Percentiles rank a stretch among this genome's conserved stretches.
phyloP scores from a whole-genome alignment of 2,113 vertebrate genomes.

The Gallinago undulata region DNA sequence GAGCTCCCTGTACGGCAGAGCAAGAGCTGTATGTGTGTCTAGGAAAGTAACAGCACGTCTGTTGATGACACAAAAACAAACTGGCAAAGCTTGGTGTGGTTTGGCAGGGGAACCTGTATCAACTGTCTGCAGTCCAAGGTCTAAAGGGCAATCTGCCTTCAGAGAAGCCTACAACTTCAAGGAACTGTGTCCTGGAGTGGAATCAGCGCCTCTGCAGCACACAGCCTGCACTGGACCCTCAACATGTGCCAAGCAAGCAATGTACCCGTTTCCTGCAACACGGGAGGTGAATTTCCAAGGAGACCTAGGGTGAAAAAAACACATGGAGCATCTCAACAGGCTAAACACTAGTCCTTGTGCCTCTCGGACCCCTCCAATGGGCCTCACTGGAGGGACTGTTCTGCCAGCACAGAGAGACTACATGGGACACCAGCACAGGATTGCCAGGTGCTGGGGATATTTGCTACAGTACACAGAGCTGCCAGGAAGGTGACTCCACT shows the following conservation, averaged over 20 bases:
- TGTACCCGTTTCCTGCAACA: rapidly evolving
- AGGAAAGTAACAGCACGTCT: background rate
- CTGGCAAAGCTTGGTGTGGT: rapidly evolving
- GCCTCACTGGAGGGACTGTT: background rate
- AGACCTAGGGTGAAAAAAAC: background rate
- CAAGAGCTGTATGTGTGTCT: rapidly evolving
- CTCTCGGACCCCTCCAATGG: rapidly evolving
- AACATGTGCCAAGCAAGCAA: rapidly evolving
- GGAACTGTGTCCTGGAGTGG: background rate
- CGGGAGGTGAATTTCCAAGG: background rate
- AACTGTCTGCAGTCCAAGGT: conserved; percentile 20
- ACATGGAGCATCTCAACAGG: background rate
- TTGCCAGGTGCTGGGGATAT: background rate
- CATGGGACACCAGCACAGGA: background rate
- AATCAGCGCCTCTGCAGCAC: rapidly evolving
- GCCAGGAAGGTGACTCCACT: background rate
- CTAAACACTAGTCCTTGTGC: background rate
- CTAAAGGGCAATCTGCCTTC: conserved; percentile 3
- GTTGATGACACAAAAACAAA: background rate
- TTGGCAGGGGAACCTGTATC: background rate
- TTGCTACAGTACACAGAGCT: background rate
- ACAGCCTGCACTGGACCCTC: background rate
- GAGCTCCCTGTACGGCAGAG: background rate
- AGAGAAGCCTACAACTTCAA: background rate
- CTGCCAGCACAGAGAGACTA: background rate